These are phyloP conservation scores for Triplophysa dalaica DNA, from an alignment of 2,113 vertebrate genomes.

Conservation along the genomic window DNA sequence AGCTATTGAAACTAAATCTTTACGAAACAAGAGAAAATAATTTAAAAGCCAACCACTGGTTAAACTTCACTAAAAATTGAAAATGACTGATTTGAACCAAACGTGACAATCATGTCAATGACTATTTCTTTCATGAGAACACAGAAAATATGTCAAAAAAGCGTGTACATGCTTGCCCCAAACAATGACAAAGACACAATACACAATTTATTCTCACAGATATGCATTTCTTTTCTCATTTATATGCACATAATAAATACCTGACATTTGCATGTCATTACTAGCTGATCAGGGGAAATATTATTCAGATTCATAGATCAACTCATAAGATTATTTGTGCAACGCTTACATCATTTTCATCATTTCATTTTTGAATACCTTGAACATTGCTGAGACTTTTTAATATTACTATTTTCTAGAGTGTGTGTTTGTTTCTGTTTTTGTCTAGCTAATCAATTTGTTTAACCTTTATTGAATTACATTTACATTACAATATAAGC, in stretches of 20 bases:
- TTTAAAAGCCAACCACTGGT: background rate
- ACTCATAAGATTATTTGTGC: background rate
- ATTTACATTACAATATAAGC: too few species aligned
- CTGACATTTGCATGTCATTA: constrained; percentile 22
- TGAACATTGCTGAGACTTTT: too few species aligned
- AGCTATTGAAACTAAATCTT: background rate
- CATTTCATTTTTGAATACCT: too few species aligned
- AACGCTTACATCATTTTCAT: background rate
- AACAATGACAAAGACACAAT: background rate
- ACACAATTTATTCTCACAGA: background rate
- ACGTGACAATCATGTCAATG: background rate
- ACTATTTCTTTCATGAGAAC: background rate
- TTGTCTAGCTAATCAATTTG: too few species aligned
- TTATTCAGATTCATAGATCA: constrained; percentile 11
- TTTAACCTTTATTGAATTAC: too few species aligned
- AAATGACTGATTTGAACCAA: background rate
- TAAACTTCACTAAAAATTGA: background rate
- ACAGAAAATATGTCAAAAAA: background rate
- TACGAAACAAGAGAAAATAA: background rate
- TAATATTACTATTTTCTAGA: too few species aligned
- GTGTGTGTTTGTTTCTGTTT: too few species aligned
- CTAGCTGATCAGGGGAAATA: background rate
- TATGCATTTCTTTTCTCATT: background rate
- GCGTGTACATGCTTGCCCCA: background rate
- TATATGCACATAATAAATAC: constrained; percentile 4